Evolutionary conservation across 2,888 invertebrate genomes (phyloP).

Genomic region (Dicycla oo): DNA sequence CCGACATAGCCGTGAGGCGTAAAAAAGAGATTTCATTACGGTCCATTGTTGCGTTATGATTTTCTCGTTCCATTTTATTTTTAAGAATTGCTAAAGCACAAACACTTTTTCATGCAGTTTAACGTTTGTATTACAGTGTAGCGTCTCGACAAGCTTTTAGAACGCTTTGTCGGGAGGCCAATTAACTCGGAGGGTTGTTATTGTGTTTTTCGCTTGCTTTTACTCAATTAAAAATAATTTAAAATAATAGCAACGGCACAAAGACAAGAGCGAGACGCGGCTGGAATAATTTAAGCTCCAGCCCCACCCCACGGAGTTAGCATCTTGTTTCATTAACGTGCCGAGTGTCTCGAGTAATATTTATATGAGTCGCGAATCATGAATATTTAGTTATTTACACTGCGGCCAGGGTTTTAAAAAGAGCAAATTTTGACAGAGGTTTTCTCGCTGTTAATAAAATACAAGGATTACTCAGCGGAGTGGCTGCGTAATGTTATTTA

Average conservation of each 20-base stretch:
- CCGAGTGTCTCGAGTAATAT: constrained; percentile 80
- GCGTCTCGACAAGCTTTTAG: constrained; percentile 78
- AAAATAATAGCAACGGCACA: constrained; percentile 84
- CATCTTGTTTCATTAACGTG: constrained; percentile 87
- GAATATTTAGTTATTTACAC: constrained; percentile 80
- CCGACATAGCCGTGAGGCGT: constrained; percentile 77
- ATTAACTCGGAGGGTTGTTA: constrained; percentile 82
- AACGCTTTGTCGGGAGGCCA: constrained; percentile 78
- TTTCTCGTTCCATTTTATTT: constrained; percentile 84
- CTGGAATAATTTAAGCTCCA: constrained; percentile 83
- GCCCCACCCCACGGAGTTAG: constrained; percentile 79
- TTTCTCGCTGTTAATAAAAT: constrained; percentile 69
- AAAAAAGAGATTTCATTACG: constrained; percentile 80
- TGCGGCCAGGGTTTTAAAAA: constrained; percentile 72
- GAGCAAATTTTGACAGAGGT: constrained; percentile 76
- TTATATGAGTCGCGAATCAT: constrained; percentile 83
- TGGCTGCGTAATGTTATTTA: constrained; percentile 73
- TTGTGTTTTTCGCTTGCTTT: constrained; percentile 84
- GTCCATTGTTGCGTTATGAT: constrained; percentile 85
- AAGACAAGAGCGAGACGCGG: constrained; percentile 78
- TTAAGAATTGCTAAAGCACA: constrained; percentile 78
- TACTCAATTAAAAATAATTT: constrained; percentile 89
- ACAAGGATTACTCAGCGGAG: constrained; percentile 63
- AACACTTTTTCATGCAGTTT: constrained; percentile 77
- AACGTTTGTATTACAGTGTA: constrained; percentile 77